These are phyloP conservation scores for Rhadinocentrus ornatus DNA, from an alignment of 2,797 vertebrate genomes.

Conservation along the genomic window DNA sequence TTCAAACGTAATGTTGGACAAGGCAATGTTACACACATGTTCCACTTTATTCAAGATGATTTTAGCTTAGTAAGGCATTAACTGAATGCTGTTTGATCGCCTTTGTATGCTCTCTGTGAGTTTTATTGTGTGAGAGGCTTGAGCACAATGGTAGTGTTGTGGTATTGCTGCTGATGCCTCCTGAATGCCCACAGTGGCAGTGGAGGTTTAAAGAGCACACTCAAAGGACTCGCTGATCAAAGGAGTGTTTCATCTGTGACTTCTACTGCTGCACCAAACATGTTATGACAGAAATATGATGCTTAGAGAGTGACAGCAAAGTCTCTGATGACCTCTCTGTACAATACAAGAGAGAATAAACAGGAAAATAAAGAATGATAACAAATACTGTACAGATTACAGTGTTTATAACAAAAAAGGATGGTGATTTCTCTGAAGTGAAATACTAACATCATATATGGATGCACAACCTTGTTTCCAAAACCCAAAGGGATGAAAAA, in stretches of 20 bases:
- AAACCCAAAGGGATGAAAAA: too few species aligned
- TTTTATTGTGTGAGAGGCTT: constrained; percentile 33
- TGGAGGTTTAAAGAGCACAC: constrained; percentile 67
- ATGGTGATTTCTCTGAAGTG: background rate
- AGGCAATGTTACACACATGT: constrained; percentile 35
- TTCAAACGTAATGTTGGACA: constrained; percentile 33
- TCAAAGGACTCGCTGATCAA: constrained; percentile 79
- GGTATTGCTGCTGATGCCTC: constrained; percentile 60
- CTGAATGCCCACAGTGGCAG: constrained; percentile 72
- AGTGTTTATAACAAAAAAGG: background rate
- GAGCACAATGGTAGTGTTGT: constrained; percentile 66
- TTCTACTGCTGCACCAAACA: constrained; percentile 68
- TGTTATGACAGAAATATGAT: constrained; percentile 69
- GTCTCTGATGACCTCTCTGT: constrained; percentile 60
- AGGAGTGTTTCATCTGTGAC: constrained; percentile 76
- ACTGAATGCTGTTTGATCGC: constrained; percentile 48
- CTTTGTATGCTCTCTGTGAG: constrained; percentile 28
- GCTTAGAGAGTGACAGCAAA: constrained; percentile 63
- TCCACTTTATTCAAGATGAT: constrained; percentile 54
- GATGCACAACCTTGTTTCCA: background rate
- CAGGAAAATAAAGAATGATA: constrained; percentile 43
- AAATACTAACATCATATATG: background rate
- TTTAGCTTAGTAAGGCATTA: constrained; percentile 43
- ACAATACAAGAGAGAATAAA: constrained; percentile 45
- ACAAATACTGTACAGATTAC: constrained; percentile 20